phyloP scores from a whole-genome alignment of 2,888 invertebrate species.

The Notodonta dromedarius region DNA sequence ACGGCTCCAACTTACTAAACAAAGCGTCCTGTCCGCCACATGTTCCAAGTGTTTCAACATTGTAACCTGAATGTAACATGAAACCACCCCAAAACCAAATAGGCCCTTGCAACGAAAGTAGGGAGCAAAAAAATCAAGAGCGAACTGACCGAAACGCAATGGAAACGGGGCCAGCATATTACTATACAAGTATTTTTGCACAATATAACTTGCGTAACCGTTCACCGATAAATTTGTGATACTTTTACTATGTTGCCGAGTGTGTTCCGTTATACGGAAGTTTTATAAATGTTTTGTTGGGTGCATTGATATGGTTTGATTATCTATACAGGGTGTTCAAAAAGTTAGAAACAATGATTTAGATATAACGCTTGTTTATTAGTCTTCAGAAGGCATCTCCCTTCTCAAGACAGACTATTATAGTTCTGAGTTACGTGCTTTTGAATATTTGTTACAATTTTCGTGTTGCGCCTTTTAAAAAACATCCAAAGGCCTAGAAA shows the following conservation, averaged over 20 bases:
- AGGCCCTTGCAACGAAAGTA: constrained; percentile 28
- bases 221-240: constrained; percentile 41
- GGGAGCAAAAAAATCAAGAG: constrained; percentile 32
- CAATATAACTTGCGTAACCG: constrained; percentile 48
- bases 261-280: constrained; percentile 42
- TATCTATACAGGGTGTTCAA: no score
- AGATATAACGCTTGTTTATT: no score
- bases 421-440: no score
- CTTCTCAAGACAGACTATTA: no score
- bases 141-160: constrained; percentile 49
- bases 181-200: constrained; percentile 45
- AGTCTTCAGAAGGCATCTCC: no score
- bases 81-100: not conserved
- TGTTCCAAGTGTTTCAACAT: no score
- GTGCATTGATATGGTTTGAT: not conserved
- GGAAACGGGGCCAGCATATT: constrained; percentile 47
- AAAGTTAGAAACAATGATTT: no score
- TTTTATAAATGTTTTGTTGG: constrained; percentile 9
- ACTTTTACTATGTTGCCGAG: constrained; percentile 39
- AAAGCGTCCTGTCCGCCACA: no score
- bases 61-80: not conserved
- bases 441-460: no score
- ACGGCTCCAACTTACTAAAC: no score
- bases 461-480: no score
- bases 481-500: no score